Conservation (phyloP, 2,888 invertebrate genomes). For the Apantesis nais region DNA sequence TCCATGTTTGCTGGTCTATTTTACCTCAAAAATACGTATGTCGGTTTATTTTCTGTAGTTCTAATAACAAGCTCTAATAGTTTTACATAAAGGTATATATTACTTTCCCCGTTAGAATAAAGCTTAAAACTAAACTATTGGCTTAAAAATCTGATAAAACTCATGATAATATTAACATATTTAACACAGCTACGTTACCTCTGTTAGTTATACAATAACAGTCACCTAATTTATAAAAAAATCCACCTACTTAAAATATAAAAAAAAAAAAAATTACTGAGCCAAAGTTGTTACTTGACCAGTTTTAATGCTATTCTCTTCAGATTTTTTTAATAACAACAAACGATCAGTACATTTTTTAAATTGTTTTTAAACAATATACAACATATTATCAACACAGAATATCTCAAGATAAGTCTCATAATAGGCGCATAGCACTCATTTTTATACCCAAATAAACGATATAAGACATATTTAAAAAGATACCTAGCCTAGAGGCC, state of each 20-base stretch:
- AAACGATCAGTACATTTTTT: not conserved
- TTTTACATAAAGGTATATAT: no score
- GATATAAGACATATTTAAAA: slow-evolving; percentile 21
- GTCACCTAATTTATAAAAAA: not conserved
- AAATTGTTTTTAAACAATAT: not conserved
- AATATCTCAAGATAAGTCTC: not conserved
- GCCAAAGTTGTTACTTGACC: not conserved
- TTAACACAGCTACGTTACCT: not conserved
- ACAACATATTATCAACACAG: not conserved
- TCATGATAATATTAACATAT: not conserved
- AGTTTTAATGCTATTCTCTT: not conserved
- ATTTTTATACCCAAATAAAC: not conserved
- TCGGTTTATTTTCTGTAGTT: no score
- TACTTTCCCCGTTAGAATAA: no score
- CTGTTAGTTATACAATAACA: not conserved
- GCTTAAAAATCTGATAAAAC: not conserved
- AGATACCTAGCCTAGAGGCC: slow-evolving; percentile 37
- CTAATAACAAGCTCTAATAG: no score
- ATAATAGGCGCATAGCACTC: not conserved
- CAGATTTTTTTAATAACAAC: not conserved
- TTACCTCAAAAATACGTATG: no score
- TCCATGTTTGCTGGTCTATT: no score
- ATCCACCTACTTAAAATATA: not conserved
- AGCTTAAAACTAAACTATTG: not conserved
- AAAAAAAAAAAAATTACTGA: not conserved